Evolutionary conservation across 92 coral and sea anemone species (phyloP).

Genomic region (Porites lobata): DNA sequence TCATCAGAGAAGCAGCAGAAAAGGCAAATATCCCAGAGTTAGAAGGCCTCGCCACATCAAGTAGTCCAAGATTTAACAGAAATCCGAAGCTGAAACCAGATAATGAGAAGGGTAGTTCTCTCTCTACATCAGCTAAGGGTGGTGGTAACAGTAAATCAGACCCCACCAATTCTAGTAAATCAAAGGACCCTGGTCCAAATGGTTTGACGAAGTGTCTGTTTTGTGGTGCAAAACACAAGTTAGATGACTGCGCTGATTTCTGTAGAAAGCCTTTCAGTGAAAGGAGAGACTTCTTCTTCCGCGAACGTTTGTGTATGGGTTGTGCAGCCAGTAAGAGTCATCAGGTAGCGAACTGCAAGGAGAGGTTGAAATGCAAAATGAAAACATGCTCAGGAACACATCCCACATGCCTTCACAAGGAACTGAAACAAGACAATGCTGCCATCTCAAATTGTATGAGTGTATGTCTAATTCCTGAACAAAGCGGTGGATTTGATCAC

Average conservation of each 20-base stretch:
- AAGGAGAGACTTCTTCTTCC: not conserved
- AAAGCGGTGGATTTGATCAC: conserved; percentile 5
- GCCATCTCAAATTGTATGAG: conserved; percentile 16
- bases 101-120: not conserved
- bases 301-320: not conserved
- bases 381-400: not conserved
- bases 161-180: too few species aligned
- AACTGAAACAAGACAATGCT: not conserved
- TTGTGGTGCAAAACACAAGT: not conserved
- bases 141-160: not conserved
- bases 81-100: too few species aligned
- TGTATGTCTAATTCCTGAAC: conserved; percentile 11
- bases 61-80: not conserved
- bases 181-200: too few species aligned
- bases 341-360: too few species aligned
- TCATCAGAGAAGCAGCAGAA: not conserved
- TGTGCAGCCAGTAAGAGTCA: too few species aligned
- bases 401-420: conserved; percentile 38
- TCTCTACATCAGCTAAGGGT: not conserved
- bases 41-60: not conserved
- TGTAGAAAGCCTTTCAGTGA: conserved; percentile 2
- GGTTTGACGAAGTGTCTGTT: too few species aligned
- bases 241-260: not conserved
- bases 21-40: not conserved
- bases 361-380: too few species aligned